Evolutionary conservation across 2,113 vertebrate species (phyloP), one percentile per base, ranked within the genome.

Genomic region (Perccottus glenii): DNA sequence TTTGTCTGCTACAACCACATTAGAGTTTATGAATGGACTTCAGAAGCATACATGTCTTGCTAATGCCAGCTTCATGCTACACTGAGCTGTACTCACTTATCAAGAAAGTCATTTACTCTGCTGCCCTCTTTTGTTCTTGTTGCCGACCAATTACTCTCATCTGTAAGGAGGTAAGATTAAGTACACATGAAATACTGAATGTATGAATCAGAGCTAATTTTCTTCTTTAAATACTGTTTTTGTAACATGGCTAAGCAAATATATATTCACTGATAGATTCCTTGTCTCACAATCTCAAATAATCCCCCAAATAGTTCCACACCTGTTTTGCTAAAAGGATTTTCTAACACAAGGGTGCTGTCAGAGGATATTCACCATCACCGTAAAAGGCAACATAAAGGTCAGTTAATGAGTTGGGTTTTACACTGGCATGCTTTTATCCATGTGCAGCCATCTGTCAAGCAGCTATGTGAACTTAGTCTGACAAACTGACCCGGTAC

Each of bases 371-470:
- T 76, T 78, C 64, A 53, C 38, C 5, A 46, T 73, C 19, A 67
- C 59, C 64, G 65, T 62, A 56, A 75, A 75, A 64, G 27, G 49
- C 56, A n/a, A 62, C 65, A 77, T 76, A 73, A 72, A 59, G 59
- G 46, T 77, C 49, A 73, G 16, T 73, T 78, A 74, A 82, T 19
- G 65, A 16, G 5, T 33, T 46, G 61, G 27, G 60, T 78, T 59
- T 75, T 67, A 70, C 44, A 69, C 64, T 9, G 16, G 48, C 27
- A 33, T 43, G 49, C 38, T 64, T 67, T 60, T 70, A 71, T 66
- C 52, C 53, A n/a, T 36, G 67, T 11, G 16, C 72, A 77, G 45
- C 58, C 49, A 45, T 64, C 64, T 81, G 73, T 78, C 75, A 67
- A 56, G 55, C 64, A 48, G 55, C 27, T 68, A 12, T 72, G 50